Percentiles rank a stretch among this genome's conserved stretches.
Conservation (phyloP, 2,888 invertebrate genomes). For the Philaethria dido region DNA sequence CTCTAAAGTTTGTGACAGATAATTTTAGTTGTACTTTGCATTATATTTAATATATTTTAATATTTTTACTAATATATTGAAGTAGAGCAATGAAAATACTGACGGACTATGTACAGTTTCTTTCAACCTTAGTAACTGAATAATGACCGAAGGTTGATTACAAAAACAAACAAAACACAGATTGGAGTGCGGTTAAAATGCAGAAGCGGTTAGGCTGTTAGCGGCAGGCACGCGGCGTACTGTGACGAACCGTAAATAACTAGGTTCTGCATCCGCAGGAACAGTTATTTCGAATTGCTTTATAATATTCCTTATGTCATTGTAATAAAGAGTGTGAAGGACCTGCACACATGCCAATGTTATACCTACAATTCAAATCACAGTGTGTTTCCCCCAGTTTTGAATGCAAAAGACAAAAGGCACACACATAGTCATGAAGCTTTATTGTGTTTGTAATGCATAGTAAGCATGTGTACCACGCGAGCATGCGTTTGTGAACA, state of each 20-base stretch:
- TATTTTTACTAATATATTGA: constrained; percentile 3
- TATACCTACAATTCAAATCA: constrained; percentile 69
- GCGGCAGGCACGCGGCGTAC: constrained; percentile 59
- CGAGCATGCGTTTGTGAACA: neutral
- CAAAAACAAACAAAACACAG: constrained; percentile 69
- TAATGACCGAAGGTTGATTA: constrained; percentile 56
- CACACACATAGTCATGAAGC: constrained; percentile 54
- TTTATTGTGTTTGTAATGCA: constrained; percentile 40
- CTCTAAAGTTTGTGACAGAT: neutral
- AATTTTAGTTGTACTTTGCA: neutral
- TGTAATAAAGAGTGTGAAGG: constrained; percentile 39
- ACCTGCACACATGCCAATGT: constrained; percentile 44
- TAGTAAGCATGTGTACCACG: constrained; percentile 30
- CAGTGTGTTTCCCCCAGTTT: constrained; percentile 67
- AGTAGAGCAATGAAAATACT: neutral
- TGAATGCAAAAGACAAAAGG: constrained; percentile 62
- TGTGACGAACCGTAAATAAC: constrained; percentile 67
- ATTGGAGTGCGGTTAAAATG: constrained; percentile 59
- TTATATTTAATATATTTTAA: neutral
- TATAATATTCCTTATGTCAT: constrained; percentile 46
- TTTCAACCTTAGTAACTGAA: constrained; percentile 24
- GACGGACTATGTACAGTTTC: constrained; percentile 31
- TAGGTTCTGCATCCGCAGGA: constrained; percentile 58
- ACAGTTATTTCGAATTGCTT: constrained; percentile 56
- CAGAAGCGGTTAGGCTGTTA: constrained; percentile 57